These are phyloP conservation scores for Epizoanthus illoricatus DNA, from an alignment of 92 coral and sea anemone species.

Conservation along the genomic window DNA sequence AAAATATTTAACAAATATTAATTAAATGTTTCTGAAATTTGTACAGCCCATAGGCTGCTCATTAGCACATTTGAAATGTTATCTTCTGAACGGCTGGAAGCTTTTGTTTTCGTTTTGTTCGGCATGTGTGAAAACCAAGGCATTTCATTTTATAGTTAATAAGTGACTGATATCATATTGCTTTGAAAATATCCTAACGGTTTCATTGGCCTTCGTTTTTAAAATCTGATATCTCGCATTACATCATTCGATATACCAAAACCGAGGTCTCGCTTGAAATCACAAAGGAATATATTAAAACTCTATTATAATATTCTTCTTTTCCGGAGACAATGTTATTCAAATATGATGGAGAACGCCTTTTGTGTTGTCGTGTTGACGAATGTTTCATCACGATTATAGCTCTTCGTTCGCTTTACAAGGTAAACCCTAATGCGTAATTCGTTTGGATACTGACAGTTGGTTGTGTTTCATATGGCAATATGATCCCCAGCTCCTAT, in stretches of 20 bases:
- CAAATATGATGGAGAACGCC: background rate
- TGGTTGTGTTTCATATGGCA: background rate
- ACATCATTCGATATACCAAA: background rate
- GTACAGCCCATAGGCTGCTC: no score
- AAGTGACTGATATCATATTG: no score
- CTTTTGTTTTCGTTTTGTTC: no score
- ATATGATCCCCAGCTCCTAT: slow-evolving; percentile 77
- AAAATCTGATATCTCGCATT: background rate
- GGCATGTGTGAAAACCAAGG: no score
- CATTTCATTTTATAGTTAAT: no score
- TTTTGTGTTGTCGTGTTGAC: background rate
- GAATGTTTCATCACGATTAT: background rate
- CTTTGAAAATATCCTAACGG: no score
- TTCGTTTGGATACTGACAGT: background rate
- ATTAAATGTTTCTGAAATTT: no score
- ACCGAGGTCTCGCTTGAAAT: slow-evolving; percentile 7
- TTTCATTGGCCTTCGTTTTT: background rate
- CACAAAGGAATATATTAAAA: slow-evolving; percentile 31
- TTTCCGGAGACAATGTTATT: slow-evolving; percentile 14
- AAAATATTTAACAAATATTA: no score
- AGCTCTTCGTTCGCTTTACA: background rate
- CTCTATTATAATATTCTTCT: slow-evolving; percentile 20
- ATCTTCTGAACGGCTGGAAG: no score
- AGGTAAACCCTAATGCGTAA: background rate
- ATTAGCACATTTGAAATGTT: no score